Evolutionary conservation across 2,888 invertebrate species (phyloP).

Genomic region (Volucella inanis): DNA sequence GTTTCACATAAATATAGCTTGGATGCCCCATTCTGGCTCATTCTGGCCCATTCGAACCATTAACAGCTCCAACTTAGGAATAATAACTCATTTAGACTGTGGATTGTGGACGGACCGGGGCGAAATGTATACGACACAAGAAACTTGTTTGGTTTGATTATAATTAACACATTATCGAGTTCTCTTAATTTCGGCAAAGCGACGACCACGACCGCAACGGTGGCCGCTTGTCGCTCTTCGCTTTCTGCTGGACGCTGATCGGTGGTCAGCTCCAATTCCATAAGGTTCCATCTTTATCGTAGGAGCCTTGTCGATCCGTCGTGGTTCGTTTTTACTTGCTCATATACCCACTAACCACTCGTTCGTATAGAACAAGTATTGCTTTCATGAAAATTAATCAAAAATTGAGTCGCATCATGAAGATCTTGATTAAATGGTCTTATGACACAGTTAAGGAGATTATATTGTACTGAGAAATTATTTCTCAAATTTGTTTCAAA

Average conservation of each 20-base stretch:
- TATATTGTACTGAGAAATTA: too few species aligned
- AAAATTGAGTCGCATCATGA: too few species aligned
- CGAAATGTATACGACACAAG: conserved; percentile 65
- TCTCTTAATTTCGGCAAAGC: conserved; percentile 67
- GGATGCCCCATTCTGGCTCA: conserved; percentile 67
- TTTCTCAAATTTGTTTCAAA: too few species aligned
- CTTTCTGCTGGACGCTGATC: conserved; percentile 24
- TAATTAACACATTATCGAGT: conserved; percentile 75
- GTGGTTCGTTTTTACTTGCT: too few species aligned
- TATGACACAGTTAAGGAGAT: too few species aligned
- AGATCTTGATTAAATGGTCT: too few species aligned
- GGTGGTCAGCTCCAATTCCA: conserved; percentile 44
- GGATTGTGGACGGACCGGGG: conserved; percentile 37
- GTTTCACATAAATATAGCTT: conserved; percentile 70
- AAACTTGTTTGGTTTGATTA: conserved; percentile 75
- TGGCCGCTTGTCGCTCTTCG: conserved; percentile 41
- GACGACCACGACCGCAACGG: conserved; percentile 37
- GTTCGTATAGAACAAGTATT: too few species aligned
- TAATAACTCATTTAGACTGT: conserved; percentile 73
- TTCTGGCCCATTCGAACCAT: conserved; percentile 24
- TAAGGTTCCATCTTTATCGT: conserved; percentile 38
- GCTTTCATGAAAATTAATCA: too few species aligned
- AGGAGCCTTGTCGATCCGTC: too few species aligned
- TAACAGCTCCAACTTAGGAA: conserved; percentile 72
- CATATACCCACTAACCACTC: too few species aligned